A percentile compares a stretch with the other conserved stretches of the same genome.
phyloP scores from a whole-genome alignment of 2,797 vertebrate genomes.

The Pangasius mekongensis region DNA sequence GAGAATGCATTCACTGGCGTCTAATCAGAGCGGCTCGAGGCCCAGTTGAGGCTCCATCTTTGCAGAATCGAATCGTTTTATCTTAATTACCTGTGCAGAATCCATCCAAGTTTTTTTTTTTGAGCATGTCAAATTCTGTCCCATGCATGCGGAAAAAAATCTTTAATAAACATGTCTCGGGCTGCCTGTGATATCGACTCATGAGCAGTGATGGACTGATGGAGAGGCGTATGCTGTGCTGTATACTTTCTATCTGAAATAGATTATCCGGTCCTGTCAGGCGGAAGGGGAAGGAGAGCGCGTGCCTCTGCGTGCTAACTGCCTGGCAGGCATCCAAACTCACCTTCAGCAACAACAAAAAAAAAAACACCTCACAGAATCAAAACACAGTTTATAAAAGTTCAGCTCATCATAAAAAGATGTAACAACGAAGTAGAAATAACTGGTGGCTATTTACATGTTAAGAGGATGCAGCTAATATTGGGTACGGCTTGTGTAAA shows the following conservation, averaged over 20 bases:
- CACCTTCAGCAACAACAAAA: constrained; percentile 13
- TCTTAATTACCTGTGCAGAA: constrained; percentile 80
- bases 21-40: constrained; percentile 74
- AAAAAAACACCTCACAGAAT: neutral
- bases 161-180: constrained; percentile 69
- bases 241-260: constrained; percentile 58
- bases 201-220: constrained; percentile 65
- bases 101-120: constrained; percentile 68
- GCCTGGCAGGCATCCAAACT: constrained; percentile 39
- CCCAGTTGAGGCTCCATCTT: constrained; percentile 72
- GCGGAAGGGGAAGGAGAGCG: constrained; percentile 37
- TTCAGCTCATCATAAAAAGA: neutral
- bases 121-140: constrained; percentile 56
- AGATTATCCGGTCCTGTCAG: constrained; percentile 58
- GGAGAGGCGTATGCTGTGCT: constrained; percentile 58
- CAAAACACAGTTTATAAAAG: neutral
- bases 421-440: neutral
- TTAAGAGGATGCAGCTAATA: neutral
- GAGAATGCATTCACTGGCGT: constrained; percentile 71
- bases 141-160: constrained; percentile 37
- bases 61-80: constrained; percentile 77
- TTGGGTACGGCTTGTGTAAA: neutral
- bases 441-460: neutral
- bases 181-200: constrained; percentile 61
- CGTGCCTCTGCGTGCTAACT: constrained; percentile 46